These are phyloP conservation scores for Dioctria rufipes DNA, from an alignment of 2,888 invertebrate species.

Conservation along the genomic window DNA sequence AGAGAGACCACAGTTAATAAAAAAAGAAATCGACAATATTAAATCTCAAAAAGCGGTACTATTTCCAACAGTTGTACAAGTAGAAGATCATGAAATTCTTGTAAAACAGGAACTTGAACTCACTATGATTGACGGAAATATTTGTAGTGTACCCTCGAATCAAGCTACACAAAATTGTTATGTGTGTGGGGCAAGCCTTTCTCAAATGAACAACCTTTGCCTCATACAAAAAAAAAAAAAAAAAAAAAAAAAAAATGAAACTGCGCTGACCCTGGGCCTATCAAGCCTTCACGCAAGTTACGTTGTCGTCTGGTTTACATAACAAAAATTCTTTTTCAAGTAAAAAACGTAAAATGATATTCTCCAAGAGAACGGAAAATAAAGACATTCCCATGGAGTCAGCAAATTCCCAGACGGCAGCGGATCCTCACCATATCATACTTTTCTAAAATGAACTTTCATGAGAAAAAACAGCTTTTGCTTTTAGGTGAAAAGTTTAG, in stretches of 20 bases:
- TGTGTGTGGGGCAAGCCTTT: background rate
- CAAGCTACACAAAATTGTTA: background rate
- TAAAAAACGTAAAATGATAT: no score
- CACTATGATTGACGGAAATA: constrained; percentile 1
- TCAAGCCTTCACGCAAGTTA: no score
- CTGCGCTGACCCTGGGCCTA: background rate
- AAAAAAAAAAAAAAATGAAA: background rate
- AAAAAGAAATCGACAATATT: background rate
- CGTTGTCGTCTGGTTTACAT: no score
- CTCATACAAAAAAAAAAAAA: no score
- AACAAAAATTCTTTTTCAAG: no score
- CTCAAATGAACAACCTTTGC: background rate
- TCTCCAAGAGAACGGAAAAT: no score
- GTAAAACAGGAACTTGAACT: background rate
- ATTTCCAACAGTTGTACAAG: background rate
- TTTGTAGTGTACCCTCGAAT: background rate
- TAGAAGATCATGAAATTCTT: background rate
- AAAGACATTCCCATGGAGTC: no score
- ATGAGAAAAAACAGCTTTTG: no score
- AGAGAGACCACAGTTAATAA: background rate
- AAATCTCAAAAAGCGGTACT: background rate
- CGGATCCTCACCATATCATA: no score
- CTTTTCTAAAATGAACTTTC: no score
- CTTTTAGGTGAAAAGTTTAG: no score
- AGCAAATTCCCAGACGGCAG: no score